Base-by-base conservation (phyloP, 2,113 vertebrate species). In the Trinectes maculatus region DNA sequence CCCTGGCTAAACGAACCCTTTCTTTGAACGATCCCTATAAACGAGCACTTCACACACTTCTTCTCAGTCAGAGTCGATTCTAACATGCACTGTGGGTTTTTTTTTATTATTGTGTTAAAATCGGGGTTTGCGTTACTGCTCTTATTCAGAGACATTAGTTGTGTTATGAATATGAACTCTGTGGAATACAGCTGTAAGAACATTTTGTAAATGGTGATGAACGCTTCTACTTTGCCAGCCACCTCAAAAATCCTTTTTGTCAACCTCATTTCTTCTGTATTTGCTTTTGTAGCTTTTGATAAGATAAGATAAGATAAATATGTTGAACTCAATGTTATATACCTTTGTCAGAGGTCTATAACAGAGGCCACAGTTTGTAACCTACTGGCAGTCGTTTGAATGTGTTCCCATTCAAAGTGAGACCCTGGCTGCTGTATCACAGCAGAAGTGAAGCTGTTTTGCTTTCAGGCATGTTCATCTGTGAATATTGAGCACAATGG, bases 1-100 rank as follows among this genome's bases (percentile, higher is more conserved):
- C 39, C 33, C 49, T 49, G 40, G 22, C 79, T 72, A 53, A 74
- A 79, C 43, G 13, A 49, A 72, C 34, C 72, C 37, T 80, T 80
- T 71, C 22, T 65, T 63, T 37, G 48, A 9, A 18, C 39, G 18
- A 40, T 34, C 53, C 34, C 9, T 0, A 34, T 34, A 60, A 70
- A 8, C 42, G 43, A 63, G 21, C 46, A 34, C 24, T 39, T 39
- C 36, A 43, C 28, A 33, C 31, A 18, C n/a, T 47, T 18, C 16
- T 43, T 26, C 24, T 18, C 29, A 33, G n/a, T 42, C 7, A 21
- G n/a, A 70, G 11, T 31, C 29, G 15, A 22, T 11, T 46, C 13
- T 44, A 51, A 33, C 26, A 16, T 16, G 29, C 22, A 37, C 3
- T 40, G 12, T n/a, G 18, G 0, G 9, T 60, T 75, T 13, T 34